phyloP scores from a whole-genome alignment of 2,888 invertebrate species.

The Andrena praecox region DNA sequence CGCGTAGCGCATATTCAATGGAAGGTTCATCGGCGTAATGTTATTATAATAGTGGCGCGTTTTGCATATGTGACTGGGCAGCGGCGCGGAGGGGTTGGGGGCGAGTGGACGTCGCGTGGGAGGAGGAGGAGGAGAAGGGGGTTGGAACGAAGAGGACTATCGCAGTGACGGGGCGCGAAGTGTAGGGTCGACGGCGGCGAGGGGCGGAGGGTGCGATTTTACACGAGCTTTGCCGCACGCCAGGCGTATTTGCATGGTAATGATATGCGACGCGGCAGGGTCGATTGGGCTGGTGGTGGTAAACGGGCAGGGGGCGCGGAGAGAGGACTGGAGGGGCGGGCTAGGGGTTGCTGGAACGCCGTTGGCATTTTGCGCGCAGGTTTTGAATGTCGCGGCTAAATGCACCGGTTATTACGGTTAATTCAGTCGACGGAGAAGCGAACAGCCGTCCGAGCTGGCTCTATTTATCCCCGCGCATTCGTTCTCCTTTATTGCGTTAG shows the following conservation, averaged over 20 bases:
- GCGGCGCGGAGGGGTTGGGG: constrained; percentile 26
- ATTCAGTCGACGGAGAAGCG: constrained; percentile 69
- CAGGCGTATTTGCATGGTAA: constrained; percentile 82
- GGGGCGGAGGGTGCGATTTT: constrained; percentile 53
- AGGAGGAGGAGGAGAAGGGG: constrained; percentile 17
- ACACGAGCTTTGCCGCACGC: constrained; percentile 73
- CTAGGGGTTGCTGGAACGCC: constrained; percentile 27
- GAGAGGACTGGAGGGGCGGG: constrained; percentile 14
- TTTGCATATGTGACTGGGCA: constrained; percentile 81
- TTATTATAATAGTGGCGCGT: constrained; percentile 83
- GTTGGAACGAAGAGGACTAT: constrained; percentile 10
- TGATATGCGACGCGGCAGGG: constrained; percentile 78
- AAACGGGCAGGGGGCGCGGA: background rate
- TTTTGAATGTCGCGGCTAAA: constrained; percentile 79
- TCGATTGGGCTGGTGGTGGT: constrained; percentile 56
- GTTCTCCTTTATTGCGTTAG: constrained; percentile 26
- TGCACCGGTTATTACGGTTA: constrained; percentile 80
- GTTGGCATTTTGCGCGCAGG: constrained; percentile 75
- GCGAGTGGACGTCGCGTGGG: constrained; percentile 17
- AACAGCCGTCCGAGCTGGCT: constrained; percentile 39
- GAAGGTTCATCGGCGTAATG: constrained; percentile 83
- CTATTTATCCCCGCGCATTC: constrained; percentile 48
- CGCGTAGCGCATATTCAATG: constrained; percentile 79
- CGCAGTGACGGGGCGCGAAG: constrained; percentile 13
- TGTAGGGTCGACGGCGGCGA: constrained; percentile 15